Percentiles rank a stretch among this genome's conserved stretches.
Conservation (phyloP, 2,113 vertebrate genomes). For the Oreamnos americanus region DNA sequence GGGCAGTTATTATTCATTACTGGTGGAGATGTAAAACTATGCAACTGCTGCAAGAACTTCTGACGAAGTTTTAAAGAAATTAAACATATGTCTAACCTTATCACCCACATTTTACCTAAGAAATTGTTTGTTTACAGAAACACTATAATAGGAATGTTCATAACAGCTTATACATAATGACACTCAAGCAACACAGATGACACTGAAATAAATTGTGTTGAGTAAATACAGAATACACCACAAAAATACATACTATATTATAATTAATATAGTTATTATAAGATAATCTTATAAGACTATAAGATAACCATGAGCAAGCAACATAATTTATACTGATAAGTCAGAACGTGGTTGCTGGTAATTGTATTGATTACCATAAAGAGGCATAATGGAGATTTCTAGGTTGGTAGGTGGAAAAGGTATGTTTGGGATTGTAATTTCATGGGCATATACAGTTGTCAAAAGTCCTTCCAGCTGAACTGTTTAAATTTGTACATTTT, state of each 20-base stretch:
- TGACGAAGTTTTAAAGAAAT: not conserved
- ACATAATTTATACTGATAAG: not conserved
- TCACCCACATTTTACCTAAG: not conserved
- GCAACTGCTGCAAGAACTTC: not conserved
- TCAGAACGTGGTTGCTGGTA: not conserved
- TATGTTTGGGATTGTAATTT: not conserved
- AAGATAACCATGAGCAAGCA: not conserved
- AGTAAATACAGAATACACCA: not conserved
- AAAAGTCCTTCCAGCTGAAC: not conserved
- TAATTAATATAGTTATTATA: not conserved
- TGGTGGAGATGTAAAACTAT: not conserved
- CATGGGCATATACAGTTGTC: not conserved
- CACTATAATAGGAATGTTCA: not conserved
- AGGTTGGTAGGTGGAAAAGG: not conserved
- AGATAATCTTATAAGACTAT: not conserved
- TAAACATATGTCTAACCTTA: not conserved
- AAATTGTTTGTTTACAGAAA: not conserved
- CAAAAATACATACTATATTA: not conserved
- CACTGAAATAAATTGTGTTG: not conserved
- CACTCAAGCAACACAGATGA: not conserved
- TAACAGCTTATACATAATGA: not conserved
- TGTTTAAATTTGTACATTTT: not conserved
- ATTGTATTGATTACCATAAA: not conserved
- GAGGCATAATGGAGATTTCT: not conserved
- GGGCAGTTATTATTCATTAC: not conserved